These are phyloP conservation scores for Torymus tubicola DNA, from an alignment of 2,888 invertebrate genomes.

Conservation along the genomic window DNA sequence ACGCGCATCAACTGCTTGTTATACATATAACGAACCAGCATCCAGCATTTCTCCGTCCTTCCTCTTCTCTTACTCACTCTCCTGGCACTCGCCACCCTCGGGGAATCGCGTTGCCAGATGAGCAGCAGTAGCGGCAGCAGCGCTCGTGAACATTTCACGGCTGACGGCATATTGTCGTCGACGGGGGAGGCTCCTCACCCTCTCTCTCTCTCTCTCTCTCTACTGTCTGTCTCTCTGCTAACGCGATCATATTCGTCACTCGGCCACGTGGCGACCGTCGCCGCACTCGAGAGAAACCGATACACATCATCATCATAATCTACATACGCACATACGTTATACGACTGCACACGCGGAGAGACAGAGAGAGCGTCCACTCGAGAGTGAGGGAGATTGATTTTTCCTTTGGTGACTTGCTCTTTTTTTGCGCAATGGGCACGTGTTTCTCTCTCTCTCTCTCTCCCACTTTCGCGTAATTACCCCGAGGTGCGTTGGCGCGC, in stretches of 20 bases:
- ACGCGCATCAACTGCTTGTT: no score
- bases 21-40: no score
- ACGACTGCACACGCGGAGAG: neutral
- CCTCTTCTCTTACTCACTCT: conserved; percentile 4
- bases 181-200: conserved; percentile 41
- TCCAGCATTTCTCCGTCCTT: conserved; percentile 26
- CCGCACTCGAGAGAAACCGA: no score
- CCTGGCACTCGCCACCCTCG: conserved; percentile 63
- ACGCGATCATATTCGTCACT: conserved; percentile 60
- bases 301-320: no score
- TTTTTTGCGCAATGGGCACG: conserved; percentile 9
- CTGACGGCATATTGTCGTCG: conserved; percentile 64
- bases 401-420: conserved; percentile 55
- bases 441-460: conserved; percentile 16
- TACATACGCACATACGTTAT: no score
- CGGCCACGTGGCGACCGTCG: conserved; percentile 51
- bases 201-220: no score
- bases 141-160: conserved; percentile 68
- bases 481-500: no score
- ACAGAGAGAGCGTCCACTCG: conserved; percentile 49
- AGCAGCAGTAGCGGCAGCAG: conserved; percentile 63
- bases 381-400: conserved; percentile 55
- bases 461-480: no score
- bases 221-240: conserved; percentile 39
- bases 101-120: conserved; percentile 50